phyloP scores from a whole-genome alignment of 2,888 invertebrate species.

The Ichneumon xanthorius region DNA sequence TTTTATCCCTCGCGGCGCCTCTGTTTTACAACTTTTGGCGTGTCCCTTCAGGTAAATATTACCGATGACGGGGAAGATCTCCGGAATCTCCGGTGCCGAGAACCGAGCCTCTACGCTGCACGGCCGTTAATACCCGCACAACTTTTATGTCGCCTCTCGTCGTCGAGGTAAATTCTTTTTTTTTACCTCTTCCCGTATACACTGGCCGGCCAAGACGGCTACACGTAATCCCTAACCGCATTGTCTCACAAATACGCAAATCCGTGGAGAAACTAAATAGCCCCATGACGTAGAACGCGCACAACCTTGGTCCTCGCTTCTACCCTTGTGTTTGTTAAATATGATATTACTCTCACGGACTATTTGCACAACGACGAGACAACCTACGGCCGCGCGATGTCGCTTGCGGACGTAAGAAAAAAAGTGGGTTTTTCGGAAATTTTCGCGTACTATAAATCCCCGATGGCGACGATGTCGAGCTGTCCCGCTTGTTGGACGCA shows the following conservation, averaged over 20 bases:
- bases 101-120: not conserved
- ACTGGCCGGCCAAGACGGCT: conserved; percentile 18
- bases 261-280: conserved; percentile 39
- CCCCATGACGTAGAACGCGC: not conserved
- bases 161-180: conserved; percentile 48
- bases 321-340: conserved; percentile 25
- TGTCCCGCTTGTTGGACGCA: not conserved
- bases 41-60: conserved; percentile 38
- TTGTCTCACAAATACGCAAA: conserved; percentile 67
- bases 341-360: conserved; percentile 17
- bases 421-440: conserved; percentile 55
- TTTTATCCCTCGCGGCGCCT: conserved; percentile 65
- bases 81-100: conserved; percentile 9
- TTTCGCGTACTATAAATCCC: conserved; percentile 50
- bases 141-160: conserved; percentile 63
- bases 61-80: conserved; percentile 34
- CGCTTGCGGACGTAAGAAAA: conserved; percentile 16
- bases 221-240: conserved; percentile 56
- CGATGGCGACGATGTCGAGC: not conserved
- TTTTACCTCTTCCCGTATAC: conserved; percentile 21
- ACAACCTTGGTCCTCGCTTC: not conserved
- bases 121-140: conserved; percentile 67
- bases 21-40: conserved; percentile 63
- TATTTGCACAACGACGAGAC: conserved; percentile 47
- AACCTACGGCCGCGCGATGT: conserved; percentile 10